Base-by-base conservation (phyloP, 2,888 invertebrate species). In the Nemotelus nigrinus region DNA sequence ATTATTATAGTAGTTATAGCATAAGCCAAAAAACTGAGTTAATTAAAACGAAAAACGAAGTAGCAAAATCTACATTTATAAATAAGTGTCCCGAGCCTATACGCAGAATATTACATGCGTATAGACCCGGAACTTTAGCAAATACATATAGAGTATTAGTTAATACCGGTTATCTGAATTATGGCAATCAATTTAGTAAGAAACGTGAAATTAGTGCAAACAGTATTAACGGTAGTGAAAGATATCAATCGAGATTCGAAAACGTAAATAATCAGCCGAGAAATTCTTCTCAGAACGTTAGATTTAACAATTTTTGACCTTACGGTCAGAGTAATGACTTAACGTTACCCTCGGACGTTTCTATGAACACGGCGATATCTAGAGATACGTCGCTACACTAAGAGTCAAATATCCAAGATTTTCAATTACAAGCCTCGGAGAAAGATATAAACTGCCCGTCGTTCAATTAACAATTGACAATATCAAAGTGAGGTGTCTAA, bases 1-100 rank as follows among this genome's bases (percentile, higher is more conserved):
- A 25, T 45, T 72, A 72, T 39, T 6, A 25, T 57, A 57, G 57
- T 4, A 45, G 45, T 1, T 71, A 57, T 25, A 53, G 8, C n/a
- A 45, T 25, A n/a, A 44, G 3, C 44, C 55, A 71, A 43, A 55
- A 57, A 57, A 57, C 57, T 71, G 71, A 71, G 57, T 3, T 71
- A 3, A 71, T 48, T n/a, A 67, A 57, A 57, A 71, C 71, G 3
- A 71, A 71, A 71, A 71, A 71, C 10, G 57, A 57, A 71, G 57
- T 67, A n/a, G 67, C 47, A 67, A 68, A 68, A 68, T 48, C 47
- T 5, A 68, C 68, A 3, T 68, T 68, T 71, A 43, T 71, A 7
- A 71, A 71, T 45, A 55, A 71, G 39, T 71, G 57, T 57, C 71
- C 57, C 43, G 55, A 57, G 7, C 71, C 57, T 5, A 71, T 71